Evolutionary conservation across 2,888 invertebrate species (phyloP), one percentile per base, ranked within the genome.

Genomic region (Mesochorus sp.): DNA sequence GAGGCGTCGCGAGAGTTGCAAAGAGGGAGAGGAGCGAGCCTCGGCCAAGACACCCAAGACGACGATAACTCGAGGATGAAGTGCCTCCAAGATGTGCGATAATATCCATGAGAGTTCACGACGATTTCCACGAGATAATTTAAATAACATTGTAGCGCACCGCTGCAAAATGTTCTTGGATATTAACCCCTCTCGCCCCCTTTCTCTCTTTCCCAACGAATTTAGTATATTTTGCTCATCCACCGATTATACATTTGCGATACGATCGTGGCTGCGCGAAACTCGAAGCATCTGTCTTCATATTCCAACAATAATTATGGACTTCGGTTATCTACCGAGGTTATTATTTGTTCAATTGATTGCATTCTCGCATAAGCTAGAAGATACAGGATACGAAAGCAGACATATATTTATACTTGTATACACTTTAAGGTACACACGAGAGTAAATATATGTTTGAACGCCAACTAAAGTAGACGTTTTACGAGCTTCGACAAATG

Each of bases 271-370:
- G 17, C 5, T 12, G 28, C 34, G 53, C 19, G 26, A 53, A 44
- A 44, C 17, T 26, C 53, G 31, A 34, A 31, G 68, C 61, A 53
- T 68, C 67, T 74, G 61, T 61, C 61, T 75, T 61, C 51, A 17
- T 53, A 59, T 49, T 59, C 6, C n/a, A 34, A 14, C 51, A 14
- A 51, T 75, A 75, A 68, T 68, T 68, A 55, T 59, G 47, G 75
- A 26, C 26, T 62, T 61, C 28, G 34, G 44, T 49, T 49, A 49
- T 66, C 47, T 17, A 8, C 61, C 21, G 51, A 44, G 67, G 53
- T 55, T 61, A 53, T 75, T 61, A 75, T 68, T 59, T 68, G 53
- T 61, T 62, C 28, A 75, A 75, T 68, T 75, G 61, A 75, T 75
- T 75, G 61, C 68, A 59, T 62, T 47, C 44, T 12, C 51, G 26